phyloP scores from a whole-genome alignment of 2,113 vertebrate genomes.

The Melanocharis versteri region DNA sequence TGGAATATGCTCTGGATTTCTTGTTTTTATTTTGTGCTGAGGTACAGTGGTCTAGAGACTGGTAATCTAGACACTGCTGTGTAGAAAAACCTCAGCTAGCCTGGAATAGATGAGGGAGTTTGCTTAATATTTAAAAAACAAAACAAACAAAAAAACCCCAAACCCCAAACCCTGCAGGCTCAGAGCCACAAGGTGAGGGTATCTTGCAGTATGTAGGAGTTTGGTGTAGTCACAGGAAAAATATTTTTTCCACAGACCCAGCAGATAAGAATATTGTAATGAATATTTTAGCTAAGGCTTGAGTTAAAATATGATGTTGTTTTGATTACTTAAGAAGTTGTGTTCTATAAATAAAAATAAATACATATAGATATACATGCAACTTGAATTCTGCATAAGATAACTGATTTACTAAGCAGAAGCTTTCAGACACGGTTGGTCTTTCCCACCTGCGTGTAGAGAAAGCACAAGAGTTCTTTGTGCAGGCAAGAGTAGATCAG shows the following conservation, averaged over 20 bases:
- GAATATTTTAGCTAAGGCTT: not conserved
- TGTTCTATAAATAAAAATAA: not conserved
- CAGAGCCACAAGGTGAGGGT: not conserved
- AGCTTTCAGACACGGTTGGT: constrained; percentile 34
- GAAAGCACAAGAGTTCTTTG: constrained; percentile 73
- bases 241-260: not conserved
- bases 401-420: not conserved
- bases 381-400: not conserved
- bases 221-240: not conserved
- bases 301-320: not conserved
- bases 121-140: not conserved
- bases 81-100: not conserved
- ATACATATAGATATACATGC: not conserved
- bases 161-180: not conserved
- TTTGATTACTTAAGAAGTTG: not conserved
- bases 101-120: not conserved
- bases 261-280: not conserved
- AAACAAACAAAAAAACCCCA: not conserved
- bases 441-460: constrained; percentile 64
- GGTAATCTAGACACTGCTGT: not conserved
- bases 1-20: not conserved
- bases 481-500: constrained; percentile 43
- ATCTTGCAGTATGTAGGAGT: not conserved
- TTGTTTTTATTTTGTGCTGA: not conserved
- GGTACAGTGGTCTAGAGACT: not conserved